Evolutionary conservation across 2,888 invertebrate species (phyloP), one percentile per base, ranked within the genome.

Genomic region (Acleris emargana): DNA sequence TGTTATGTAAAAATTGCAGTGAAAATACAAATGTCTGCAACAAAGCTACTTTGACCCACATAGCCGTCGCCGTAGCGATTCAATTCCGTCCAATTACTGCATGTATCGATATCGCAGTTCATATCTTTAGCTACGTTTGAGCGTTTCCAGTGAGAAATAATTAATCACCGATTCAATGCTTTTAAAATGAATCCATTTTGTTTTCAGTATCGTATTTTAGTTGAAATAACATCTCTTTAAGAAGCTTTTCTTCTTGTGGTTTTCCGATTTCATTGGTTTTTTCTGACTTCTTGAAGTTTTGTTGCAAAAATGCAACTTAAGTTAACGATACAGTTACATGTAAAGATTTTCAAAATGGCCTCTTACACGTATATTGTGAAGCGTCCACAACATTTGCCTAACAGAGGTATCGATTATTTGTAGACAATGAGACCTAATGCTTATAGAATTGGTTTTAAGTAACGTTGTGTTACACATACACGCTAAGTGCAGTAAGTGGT

Each of bases 71-170:
- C 82, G 83, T 77, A 83, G 83, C 87, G 83, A 86, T 89, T 86
- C 85, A 85, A 87, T 88, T 84, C 82, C 80, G 85, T 85, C 85
- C 88, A 89, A 88, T 88, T 88, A 88, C 79, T 77, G 74, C 77
- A 80, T 77, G 78, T 75, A 81, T 76, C 72, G 71, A 66, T 71
- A 74, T 50, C 49, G 18, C 54, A 49, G 18, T 49, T 49, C 49
- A 49, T 58, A 49, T 17, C 47, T 59, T 52, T 52, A 59, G 62
- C 28, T 50, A 59, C 28, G 67, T 45, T 51, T 50, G 58, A 16
- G 53, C 42, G 57, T 55, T 59, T 5, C 38, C 68, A 61, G 62
- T 70, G 72, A 70, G 73, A 74, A 76, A 75, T 76, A 78, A 78
- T 79, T 77, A 76, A 76, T 73, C 72, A 70, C 68, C 70, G 69